A percentile compares a stretch with the other conserved stretches of the same genome.
phyloP scores from a whole-genome alignment of 2,888 invertebrate species.

The Agonopterix alstromeriana region DNA sequence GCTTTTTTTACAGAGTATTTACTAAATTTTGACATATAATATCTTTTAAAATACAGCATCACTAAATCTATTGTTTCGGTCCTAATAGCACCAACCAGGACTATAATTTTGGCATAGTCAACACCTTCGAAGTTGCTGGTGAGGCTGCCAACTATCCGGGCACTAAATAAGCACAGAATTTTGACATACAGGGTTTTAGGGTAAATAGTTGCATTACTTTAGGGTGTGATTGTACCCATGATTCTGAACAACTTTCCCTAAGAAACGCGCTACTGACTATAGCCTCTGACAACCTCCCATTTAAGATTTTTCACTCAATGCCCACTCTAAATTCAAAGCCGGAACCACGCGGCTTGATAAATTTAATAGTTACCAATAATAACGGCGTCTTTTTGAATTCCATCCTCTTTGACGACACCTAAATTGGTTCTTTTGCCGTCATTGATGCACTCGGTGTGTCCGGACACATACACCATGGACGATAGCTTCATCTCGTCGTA shows the following conservation, averaged over 20 bases:
- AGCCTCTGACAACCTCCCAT: no score
- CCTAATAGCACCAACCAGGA: not conserved
- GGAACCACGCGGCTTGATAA: not conserved
- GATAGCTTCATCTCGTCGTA: conserved; percentile 81
- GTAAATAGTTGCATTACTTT: no score
- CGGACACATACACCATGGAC: conserved; percentile 76
- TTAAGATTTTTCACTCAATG: no score
- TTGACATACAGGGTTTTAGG: no score
- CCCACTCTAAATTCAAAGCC: no score
- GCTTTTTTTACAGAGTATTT: no score
- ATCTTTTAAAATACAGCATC: no score
- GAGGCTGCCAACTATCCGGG: not conserved
- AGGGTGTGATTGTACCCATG: no score
- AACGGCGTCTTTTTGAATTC: conserved; percentile 53
- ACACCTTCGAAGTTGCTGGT: not conserved
- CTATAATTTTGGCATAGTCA: not conserved
- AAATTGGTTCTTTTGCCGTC: conserved; percentile 72
- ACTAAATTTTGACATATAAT: no score
- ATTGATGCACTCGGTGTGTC: conserved; percentile 77
- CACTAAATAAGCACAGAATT: no score
- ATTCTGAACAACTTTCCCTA: no score
- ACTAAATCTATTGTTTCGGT: not conserved
- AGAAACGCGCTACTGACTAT: no score
- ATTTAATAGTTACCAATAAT: conserved; percentile 47
- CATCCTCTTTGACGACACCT: conserved; percentile 61